phyloP scores from a whole-genome alignment of 2,888 invertebrate genomes.

The Rhodophaea formosa region DNA sequence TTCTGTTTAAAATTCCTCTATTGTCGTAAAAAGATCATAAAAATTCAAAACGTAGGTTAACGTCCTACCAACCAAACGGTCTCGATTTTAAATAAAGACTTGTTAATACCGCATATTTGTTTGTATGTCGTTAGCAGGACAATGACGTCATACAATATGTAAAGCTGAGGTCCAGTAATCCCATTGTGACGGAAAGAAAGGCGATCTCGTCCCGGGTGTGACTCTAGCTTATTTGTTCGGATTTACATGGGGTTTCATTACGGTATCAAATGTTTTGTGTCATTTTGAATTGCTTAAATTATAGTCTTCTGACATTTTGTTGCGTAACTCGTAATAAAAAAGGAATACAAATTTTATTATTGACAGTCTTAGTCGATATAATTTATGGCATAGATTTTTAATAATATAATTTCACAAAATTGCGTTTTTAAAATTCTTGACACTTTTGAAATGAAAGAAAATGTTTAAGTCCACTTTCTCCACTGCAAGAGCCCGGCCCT shows the following conservation, averaged over 20 bases:
- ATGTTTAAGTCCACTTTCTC: too few relatives aligned
- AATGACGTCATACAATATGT: conserved; percentile 11
- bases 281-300: too few relatives aligned
- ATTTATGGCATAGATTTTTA: too few relatives aligned
- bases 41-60: neutral
- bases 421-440: too few relatives aligned
- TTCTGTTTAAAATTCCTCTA: conserved; percentile 7
- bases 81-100: neutral
- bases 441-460: too few relatives aligned
- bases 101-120: neutral
- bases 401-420: too few relatives aligned
- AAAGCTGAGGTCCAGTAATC: conserved; percentile 3
- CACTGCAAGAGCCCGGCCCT: too few relatives aligned
- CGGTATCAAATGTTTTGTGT: neutral
- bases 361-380: too few relatives aligned
- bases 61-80: neutral
- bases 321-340: too few relatives aligned
- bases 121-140: conserved; percentile 10
- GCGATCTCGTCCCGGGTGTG: neutral
- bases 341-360: too few relatives aligned
- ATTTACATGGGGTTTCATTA: conserved; percentile 9
- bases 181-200: conserved; percentile 1
- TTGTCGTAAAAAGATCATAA: conserved; percentile 5
- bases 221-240: neutral
- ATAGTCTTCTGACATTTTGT: too few relatives aligned